Percentiles rank a stretch among this genome's conserved stretches.
Evolutionary conservation across 2,113 vertebrate species (phyloP).

Genomic region (Pedionomus torquatus): DNA sequence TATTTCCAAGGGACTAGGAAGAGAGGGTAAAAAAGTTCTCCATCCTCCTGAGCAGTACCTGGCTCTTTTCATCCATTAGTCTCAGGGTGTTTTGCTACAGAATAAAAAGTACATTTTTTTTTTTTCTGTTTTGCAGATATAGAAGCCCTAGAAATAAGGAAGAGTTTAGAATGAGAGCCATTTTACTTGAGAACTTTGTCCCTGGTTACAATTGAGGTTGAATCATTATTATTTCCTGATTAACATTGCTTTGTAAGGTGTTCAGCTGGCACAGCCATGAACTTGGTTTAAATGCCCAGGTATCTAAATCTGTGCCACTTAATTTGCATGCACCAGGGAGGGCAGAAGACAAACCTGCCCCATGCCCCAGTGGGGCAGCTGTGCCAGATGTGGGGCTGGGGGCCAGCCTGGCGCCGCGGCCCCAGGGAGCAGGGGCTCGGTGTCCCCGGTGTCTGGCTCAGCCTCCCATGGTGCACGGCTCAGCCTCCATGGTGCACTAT

Average conservation of each 20-base stretch:
- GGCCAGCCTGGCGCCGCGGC: not conserved
- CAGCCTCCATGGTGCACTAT: no score
- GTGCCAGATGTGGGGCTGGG: not conserved
- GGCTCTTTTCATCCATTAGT: not conserved
- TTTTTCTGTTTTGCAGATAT: not conserved
- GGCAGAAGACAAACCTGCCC: not conserved
- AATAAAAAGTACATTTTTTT: not conserved
- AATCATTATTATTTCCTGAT: not conserved
- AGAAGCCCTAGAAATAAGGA: not conserved
- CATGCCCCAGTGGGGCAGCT: not conserved
- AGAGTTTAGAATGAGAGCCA: not conserved
- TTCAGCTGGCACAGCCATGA: not conserved
- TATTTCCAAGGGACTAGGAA: not conserved
- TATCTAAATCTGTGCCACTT: not conserved
- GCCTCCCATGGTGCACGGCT: rapidly evolving
- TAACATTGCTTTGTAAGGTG: not conserved
- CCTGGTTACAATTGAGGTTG: not conserved
- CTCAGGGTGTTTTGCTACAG: not conserved
- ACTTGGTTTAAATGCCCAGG: not conserved
- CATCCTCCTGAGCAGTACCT: not conserved
- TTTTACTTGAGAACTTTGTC: not conserved
- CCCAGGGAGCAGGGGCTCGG: rapidly evolving
- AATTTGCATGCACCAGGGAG: not conserved
- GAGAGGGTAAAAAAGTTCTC: not conserved
- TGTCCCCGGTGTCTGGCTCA: rapidly evolving